Conservation (phyloP, 1,140 invertebrate genomes). For the Pararge aegeria region DNA sequence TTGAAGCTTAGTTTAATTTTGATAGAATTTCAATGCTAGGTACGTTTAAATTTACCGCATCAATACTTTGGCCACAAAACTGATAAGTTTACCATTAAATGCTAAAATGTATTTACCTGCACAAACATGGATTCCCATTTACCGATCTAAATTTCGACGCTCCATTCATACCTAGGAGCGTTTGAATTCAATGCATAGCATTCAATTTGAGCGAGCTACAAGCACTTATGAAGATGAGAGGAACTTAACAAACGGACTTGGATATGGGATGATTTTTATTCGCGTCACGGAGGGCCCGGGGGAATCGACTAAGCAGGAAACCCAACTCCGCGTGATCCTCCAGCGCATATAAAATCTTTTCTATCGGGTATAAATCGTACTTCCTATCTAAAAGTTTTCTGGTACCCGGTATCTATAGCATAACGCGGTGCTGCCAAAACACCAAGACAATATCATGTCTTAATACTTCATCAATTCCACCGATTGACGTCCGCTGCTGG, state of each 20-base stretch:
- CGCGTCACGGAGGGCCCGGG: conserved; percentile 24
- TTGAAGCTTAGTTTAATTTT: too few relatives aligned
- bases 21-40: too few relatives aligned
- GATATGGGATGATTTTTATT: conserved; percentile 32
- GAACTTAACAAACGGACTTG: conserved; percentile 21
- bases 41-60: background rate
- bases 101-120: conserved; percentile 8
- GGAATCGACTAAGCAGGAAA: conserved; percentile 52
- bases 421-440: too few relatives aligned
- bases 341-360: conserved; percentile 51
- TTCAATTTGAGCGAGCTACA: conserved; percentile 29
- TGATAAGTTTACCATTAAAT: conserved; percentile 12
- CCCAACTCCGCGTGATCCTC: conserved; percentile 44
- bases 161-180: conserved; percentile 12
- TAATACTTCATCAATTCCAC: too few relatives aligned
- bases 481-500: too few relatives aligned
- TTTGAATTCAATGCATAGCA: conserved; percentile 16
- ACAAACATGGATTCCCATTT: conserved; percentile 5
- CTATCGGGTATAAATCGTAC: background rate
- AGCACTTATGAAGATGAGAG: conserved; percentile 28
- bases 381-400: too few relatives aligned
- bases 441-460: too few relatives aligned
- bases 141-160: conserved; percentile 21
- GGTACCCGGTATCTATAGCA: too few relatives aligned
- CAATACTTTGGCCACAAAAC: background rate